Conservation (phyloP, 2,888 invertebrate genomes). For the Chrysodeixis includens region DNA sequence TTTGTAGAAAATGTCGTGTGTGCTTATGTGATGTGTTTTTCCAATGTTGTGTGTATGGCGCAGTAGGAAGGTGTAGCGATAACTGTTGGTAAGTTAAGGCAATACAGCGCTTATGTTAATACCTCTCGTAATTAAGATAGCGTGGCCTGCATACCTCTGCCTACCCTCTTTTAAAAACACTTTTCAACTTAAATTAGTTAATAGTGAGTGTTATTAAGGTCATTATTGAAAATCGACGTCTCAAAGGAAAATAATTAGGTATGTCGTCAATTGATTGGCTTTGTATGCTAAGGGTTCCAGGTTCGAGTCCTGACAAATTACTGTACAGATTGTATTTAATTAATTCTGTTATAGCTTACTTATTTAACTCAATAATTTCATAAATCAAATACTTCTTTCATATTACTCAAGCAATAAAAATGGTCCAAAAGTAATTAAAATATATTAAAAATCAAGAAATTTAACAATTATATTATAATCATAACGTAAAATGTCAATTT, state of each 20-base stretch:
- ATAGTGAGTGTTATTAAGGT: not conserved
- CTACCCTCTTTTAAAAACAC: conserved; percentile 31
- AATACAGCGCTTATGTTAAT: conserved; percentile 45
- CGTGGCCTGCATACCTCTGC: conserved; percentile 48
- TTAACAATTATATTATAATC: too few species aligned
- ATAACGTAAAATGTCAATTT: too few species aligned
- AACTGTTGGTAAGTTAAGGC: conserved; percentile 52
- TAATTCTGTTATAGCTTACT: not conserved
- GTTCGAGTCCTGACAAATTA: not conserved
- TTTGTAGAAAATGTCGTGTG: conserved; percentile 16
- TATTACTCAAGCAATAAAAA: too few species aligned
- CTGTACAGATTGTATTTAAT: not conserved
- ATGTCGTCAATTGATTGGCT: not conserved
- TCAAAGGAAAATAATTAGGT: not conserved
- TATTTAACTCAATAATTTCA: too few species aligned
- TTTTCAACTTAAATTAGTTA: conserved; percentile 13
- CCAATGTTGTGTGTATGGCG: conserved; percentile 41
- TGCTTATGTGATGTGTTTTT: conserved; percentile 40
- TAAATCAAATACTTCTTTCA: too few species aligned
- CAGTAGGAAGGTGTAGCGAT: conserved; percentile 51
- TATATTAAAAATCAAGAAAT: too few species aligned
- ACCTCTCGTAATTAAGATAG: conserved; percentile 51
- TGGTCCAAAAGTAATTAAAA: too few species aligned
- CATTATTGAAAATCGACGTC: not conserved
- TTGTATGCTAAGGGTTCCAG: not conserved